Evolutionary conservation across 2,797 vertebrate genomes (phyloP), one percentile per base, ranked within the genome.

Genomic region (Pristis pectinata): DNA sequence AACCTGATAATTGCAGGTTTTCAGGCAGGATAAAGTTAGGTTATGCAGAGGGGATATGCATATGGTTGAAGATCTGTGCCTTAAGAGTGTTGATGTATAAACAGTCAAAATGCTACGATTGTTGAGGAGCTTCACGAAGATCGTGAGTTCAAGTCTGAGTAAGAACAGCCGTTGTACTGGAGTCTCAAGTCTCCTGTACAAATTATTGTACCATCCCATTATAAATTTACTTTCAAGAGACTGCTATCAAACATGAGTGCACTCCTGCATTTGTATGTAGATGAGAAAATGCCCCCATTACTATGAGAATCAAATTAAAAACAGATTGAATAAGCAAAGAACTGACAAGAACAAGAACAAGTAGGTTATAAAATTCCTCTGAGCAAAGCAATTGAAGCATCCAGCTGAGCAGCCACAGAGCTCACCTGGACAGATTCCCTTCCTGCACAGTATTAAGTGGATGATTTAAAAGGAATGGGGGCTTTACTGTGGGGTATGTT

Each of bases 401-500:
- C 91, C 91, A 93, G 67, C 64, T 72, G 41, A 72, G 91, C 72
- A 98, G 97, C 96, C 96, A 96, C 96, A 96, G 95, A 93, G 95
- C 98, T 98, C 98, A 99, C 98, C 98, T 98, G 98, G 98, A 98
- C 98, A 98, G 98, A 97, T 98, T 97, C 97, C 97, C 97, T 98
- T 98, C 98, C 98, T 98, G 98, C 97, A 98, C 98, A 97, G 98
- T 98, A 98, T 98, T 99, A 99, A 99, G 98, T 99, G 98, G 98
- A 98, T 99, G 99, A 99, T 99, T 99, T 99, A 99, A 99, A 99
- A 99, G 98, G 99, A 98, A 99, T 99, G 98, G 98, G 98, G 97
- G 98, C 98, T 99, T 99, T 98, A 98, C 98, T 97, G 97, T 97
- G 97, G 98, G 98, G 98, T 98, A 98, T 98, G 98, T 97, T 96